Base-by-base conservation (phyloP, 2,797 vertebrate species). In the Squalus acanthias region DNA sequence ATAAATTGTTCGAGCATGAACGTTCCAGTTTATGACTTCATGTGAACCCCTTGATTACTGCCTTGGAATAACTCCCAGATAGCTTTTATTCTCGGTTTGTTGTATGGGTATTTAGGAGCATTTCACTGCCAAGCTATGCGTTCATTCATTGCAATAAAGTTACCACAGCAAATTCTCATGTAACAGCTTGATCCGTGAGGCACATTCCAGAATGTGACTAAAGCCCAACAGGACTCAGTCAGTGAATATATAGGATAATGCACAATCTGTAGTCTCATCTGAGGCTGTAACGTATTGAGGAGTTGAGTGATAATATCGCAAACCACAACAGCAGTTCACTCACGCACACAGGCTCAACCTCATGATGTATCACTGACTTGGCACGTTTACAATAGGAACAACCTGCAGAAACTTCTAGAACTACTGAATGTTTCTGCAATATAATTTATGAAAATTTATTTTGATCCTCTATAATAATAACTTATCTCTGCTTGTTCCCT, bases 141-240 rank as follows among this genome's bases (percentile, higher is more conserved):
- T 46, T 95, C 93, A 70, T 95, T 95, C 93, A 70, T 50, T 95
- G 67, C 93, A 95, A 70, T 92, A 63, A 92, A 92, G 26, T 63
- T 92, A 92, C 89, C 63, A 65, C 65, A 94, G 65, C 29, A 70
- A 94, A 94, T 94, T 94, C 92, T 69, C 92, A 94, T 70, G 93
- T 70, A 72, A 6, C 67, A 70, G 67, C 46, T 70, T 95, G 69
- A 95, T 50, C 93, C 67, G 29, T 2, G 39, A 95, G 67, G n/a
- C 39, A 50, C 67, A 70, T 70, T 95, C 63, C 93, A 95, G n/a
- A 95, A 93, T 46, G 8, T 26, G 92, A 69, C 17, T 93, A 46
- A 69, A n/a, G 10, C 12, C 63, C 5, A 26, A 70, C 1, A 69
- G n/a, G 22, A 50, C 46, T 24, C 65, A 70, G 65, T 5, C n/a